Conservation (phyloP, 1,140 invertebrate genomes). For the Eupristina koningsbergeri region DNA sequence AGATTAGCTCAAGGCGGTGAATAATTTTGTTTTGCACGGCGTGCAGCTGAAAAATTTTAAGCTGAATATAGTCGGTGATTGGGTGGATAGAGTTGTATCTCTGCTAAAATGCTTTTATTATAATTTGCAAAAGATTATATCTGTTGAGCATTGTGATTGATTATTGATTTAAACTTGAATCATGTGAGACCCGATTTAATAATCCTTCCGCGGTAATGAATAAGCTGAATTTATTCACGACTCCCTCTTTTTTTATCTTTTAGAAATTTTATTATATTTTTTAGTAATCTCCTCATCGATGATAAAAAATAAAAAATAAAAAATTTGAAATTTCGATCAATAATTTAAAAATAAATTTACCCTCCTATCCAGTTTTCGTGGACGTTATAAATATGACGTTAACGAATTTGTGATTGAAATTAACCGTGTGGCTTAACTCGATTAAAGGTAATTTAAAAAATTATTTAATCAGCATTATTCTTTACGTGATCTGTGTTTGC, state of each 20-base stretch:
- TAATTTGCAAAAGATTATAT: background rate
- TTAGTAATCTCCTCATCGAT: background rate
- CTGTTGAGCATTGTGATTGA: background rate
- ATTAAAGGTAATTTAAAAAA: conserved; percentile 21
- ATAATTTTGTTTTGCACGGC: background rate
- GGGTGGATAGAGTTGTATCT: background rate
- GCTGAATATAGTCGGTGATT: too few relatives aligned
- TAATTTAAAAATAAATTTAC: background rate
- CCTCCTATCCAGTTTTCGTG: background rate
- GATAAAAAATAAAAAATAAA: background rate
- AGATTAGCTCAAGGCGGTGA: background rate
- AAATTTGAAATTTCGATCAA: background rate
- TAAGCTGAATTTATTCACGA: background rate
- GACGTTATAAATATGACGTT: background rate
- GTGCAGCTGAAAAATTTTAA: too few relatives aligned
- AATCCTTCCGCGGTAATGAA: background rate
- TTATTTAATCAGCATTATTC: conserved; percentile 3
- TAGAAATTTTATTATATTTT: background rate
- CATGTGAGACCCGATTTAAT: background rate
- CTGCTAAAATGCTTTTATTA: too few relatives aligned
- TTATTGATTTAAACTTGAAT: background rate
- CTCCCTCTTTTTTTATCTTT: background rate
- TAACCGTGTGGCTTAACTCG: background rate
- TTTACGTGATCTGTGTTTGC: background rate
- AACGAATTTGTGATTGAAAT: conserved; percentile 1